Conservation (phyloP, 2,888 invertebrate species). For the Callosobruchus maculatus region DNA sequence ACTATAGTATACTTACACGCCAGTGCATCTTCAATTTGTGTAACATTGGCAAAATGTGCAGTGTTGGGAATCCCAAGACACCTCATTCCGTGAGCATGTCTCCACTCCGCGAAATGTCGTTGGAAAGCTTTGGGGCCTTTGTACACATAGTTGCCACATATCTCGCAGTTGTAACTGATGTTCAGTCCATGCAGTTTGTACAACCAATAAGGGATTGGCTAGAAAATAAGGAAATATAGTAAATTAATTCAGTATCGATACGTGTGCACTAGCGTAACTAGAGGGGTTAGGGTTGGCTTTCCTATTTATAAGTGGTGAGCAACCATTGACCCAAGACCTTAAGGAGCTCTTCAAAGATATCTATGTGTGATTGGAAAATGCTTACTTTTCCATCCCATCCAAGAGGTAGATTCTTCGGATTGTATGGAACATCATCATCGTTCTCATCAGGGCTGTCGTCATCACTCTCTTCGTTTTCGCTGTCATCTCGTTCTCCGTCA, state of each 20-base stretch:
- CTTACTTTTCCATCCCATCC: constrained; percentile 96
- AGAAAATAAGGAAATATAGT: constrained; percentile 27
- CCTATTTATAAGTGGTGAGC: too few relatives aligned
- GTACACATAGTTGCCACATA: constrained; percentile 98
- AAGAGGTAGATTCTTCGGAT: constrained; percentile 97
- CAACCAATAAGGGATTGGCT: constrained; percentile 90
- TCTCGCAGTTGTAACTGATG: constrained; percentile 98
- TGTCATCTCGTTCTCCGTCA: constrained; percentile 88
- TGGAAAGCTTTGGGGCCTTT: constrained; percentile 99
- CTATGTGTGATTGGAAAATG: background rate
- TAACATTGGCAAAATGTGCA: constrained; percentile 99
- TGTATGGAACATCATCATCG: constrained; percentile 96
- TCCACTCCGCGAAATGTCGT: constrained; percentile 94
- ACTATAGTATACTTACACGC: constrained; percentile 77
- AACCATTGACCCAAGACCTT: too few relatives aligned
- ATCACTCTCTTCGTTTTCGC: constrained; percentile 84
- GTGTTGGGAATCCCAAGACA: constrained; percentile 99
- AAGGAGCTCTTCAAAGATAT: too few relatives aligned
- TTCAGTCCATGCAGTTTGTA: constrained; percentile 99
- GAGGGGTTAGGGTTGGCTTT: too few relatives aligned
- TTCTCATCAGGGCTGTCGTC: constrained; percentile 78
- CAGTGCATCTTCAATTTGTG: constrained; percentile 96
- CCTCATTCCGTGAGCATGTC: constrained; percentile 87
- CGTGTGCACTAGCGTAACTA: too few relatives aligned
- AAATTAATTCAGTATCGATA: too few relatives aligned